Evolutionary conservation across 1,140 invertebrate species (phyloP).

Genomic region (Drosophila cardini): DNA sequence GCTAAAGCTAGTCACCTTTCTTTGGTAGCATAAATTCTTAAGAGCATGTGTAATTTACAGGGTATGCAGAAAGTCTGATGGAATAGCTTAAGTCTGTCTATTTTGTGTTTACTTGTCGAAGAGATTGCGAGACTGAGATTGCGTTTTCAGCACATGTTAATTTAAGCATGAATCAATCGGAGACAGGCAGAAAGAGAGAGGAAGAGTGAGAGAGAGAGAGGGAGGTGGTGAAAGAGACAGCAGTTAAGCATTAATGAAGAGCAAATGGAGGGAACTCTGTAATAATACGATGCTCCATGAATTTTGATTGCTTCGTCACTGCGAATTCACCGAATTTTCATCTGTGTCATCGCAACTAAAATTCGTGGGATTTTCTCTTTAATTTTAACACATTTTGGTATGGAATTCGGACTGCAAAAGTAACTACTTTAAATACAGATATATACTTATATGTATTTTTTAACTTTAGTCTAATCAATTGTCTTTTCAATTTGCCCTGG

Average conservation of each 20-base stretch:
- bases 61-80: slow-evolving; percentile 15
- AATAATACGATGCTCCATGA: slow-evolving; percentile 18
- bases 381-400: too few species aligned
- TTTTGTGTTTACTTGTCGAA: slow-evolving; percentile 29
- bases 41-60: slow-evolving; percentile 6
- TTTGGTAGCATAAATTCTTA: too few species aligned
- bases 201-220: too few species aligned
- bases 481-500: slow-evolving; percentile 1
- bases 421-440: neutral
- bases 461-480: slow-evolving; percentile 10
- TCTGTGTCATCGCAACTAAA: slow-evolving; percentile 17
- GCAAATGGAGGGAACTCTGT: slow-evolving; percentile 9
- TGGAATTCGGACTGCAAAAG: neutral
- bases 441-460: neutral
- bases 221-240: neutral
- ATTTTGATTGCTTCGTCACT: slow-evolving; percentile 39
- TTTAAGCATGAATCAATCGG: slow-evolving; percentile 25
- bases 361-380: neutral
- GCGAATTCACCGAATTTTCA: slow-evolving; percentile 30
- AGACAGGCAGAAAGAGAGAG: neutral
- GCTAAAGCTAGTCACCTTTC: too few species aligned
- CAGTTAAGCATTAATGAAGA: neutral
- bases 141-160: slow-evolving; percentile 43
- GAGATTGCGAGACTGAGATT: slow-evolving; percentile 20
- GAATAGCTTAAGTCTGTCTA: neutral